Evolutionary conservation across 53 echinoderm and acorn worm genomes (phyloP).

Genomic region (Hippasteria phrygiana): DNA sequence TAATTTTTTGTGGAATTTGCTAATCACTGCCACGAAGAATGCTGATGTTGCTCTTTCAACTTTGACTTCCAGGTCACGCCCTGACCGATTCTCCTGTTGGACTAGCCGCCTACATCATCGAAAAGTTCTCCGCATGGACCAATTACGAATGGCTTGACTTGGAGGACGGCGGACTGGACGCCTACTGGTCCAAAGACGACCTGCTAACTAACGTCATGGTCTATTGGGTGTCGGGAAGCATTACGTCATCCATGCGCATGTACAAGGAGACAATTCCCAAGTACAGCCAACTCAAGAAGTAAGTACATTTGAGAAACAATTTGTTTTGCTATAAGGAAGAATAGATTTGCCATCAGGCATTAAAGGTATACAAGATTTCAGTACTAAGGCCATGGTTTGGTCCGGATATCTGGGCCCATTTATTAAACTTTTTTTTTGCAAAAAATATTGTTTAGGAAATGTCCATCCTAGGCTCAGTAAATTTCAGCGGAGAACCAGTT

Average conservation of each 20-base stretch:
- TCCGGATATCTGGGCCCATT: no score
- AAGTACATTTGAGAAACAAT: not conserved
- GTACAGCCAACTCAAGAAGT: not conserved
- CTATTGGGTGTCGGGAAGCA: slow-evolving; percentile 88
- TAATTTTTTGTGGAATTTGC: no score
- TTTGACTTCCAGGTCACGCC: slow-evolving; percentile 37
- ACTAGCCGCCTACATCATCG: slow-evolving; percentile 91
- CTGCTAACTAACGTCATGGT: slow-evolving; percentile 94
- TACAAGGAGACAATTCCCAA: slow-evolving; percentile 79
- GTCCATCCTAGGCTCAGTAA: no score
- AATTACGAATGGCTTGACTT: slow-evolving; percentile 63
- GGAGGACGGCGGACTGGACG: slow-evolving; percentile 75
- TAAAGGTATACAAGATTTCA: not conserved
- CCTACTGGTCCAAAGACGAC: slow-evolving; percentile 75
- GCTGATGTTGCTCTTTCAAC: no score
- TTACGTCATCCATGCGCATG: slow-evolving; percentile 88
- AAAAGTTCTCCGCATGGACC: slow-evolving; percentile 87
- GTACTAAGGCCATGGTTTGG: no score
- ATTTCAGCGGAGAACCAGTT: no score
- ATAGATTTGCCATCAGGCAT: no score
- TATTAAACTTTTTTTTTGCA: no score
- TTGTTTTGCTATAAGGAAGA: no score
- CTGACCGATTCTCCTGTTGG: slow-evolving; percentile 79
- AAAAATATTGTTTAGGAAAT: no score
- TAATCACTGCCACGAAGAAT: no score